These are phyloP conservation scores for Tipula helvola DNA, from an alignment of 2,888 invertebrate genomes.

Conservation along the genomic window DNA sequence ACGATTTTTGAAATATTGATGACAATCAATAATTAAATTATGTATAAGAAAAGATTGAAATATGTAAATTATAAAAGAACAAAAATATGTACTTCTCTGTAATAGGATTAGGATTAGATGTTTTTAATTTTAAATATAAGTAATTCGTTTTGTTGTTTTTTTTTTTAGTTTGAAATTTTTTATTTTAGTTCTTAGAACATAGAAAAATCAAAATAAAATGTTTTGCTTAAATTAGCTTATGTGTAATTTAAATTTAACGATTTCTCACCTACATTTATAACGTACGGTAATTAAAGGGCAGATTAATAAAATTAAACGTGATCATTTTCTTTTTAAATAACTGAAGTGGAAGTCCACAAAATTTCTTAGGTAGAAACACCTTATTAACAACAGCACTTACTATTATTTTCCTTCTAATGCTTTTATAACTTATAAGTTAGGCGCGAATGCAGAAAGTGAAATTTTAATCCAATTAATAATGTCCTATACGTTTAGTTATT, in stretches of 20 bases:
- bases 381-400: background rate
- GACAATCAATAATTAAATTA: background rate
- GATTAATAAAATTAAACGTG: background rate
- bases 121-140: background rate
- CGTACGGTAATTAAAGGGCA: background rate
- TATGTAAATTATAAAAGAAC: background rate
- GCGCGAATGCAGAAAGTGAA: background rate
- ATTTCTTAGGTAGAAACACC: background rate
- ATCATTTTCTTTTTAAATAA: too few species aligned
- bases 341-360: too few species aligned
- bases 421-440: background rate
- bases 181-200: background rate
- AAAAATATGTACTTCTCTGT: background rate
- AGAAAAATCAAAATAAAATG: background rate
- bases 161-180: background rate
- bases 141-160: background rate
- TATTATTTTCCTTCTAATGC: background rate
- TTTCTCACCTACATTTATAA: background rate
- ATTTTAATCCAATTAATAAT: background rate
- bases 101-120: background rate
- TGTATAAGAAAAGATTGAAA: background rate
- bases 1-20: background rate
- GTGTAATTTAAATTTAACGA: background rate
- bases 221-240: background rate
- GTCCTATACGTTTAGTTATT: background rate